Evolutionary conservation across 2,888 invertebrate genomes (phyloP), one percentile per base, ranked within the genome.

Genomic region (Leptura quadrifasciata): DNA sequence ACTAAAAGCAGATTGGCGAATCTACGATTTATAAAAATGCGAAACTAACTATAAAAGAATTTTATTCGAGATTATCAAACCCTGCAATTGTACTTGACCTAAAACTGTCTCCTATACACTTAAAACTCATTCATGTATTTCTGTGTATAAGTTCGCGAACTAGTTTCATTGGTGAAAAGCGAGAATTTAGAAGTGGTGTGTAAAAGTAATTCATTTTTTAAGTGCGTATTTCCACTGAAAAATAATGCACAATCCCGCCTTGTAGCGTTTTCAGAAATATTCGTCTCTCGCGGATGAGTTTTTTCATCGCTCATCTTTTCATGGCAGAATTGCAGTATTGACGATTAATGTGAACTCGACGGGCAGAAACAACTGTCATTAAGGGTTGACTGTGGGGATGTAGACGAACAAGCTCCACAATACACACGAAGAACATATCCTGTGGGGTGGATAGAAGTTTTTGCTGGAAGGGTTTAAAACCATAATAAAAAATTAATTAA

Each of bases 311-410:
- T 21, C 20, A 15, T 57, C 21, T 15, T 12, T 57, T 57, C 27
- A 57, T 57, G 57, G 20, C 57, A 57, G 57, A 3, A 57, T n/a
- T 0, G 57, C 20, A 18, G 12, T 20, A 12, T 21, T 9, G 20
- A 57, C 20, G 57, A 57, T 57, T 57, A 57, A 57, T 21, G 57
- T 21, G 12, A n/a, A 57, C 57, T 57, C 15, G 57, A 12, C 57
- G 10, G 21, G 9, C 20, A 47, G 47, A 12, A 47, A n/a, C 1
- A 10, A 17, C 20, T 55, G 18, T 55, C 18, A 57, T 57, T 20
- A 57, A 1, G 57, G 15, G 57, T 3, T 57, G 57, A 57, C 8
- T 52, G 17, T 52, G 52, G 52, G 4, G 3, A 15, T 52, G 6
- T 54, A 15, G 8, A 54, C 54, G 15, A 10, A 39, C 39, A 39